Base-by-base conservation (phyloP, 2,888 invertebrate genomes). In the Leuctra nigra region DNA sequence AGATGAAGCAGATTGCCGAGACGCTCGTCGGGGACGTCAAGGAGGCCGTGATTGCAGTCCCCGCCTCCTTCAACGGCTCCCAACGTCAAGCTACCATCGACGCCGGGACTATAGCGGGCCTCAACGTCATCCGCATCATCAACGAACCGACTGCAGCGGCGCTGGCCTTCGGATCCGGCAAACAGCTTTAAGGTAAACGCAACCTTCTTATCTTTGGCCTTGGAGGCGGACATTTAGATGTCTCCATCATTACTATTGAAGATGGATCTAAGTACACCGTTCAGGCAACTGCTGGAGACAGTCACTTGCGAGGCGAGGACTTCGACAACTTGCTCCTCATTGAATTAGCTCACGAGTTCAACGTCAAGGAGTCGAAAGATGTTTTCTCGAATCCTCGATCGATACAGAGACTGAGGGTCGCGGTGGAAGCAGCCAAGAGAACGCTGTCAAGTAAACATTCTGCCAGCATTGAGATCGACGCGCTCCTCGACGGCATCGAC, bases 241-340 rank as follows among this genome's bases (percentile, higher is more conserved):
- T 95, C 25, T 95, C 94, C 58, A 89, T 96, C 67, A 76, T 96
- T 66, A 92, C 92, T 63, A 96, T 96, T 68, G 95, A 94, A 73
- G 94, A 95, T 70, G 85, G 94, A 9, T 56, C 59, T 9, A 76
- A 79, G 62, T 96, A 96, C 71, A 94, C 96, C 70, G 95, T 94
- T 46, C 93, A 91, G 68, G 87, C 94, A 6, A 96, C 93, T n/a
- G 91, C 92, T 59, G 94, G 94, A 61, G 94, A 96, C 70, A 95
- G 94, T 55, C 95, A 93, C 69, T 80, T 93, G 74, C 93, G 93
- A 66, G 92, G 92, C 63, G 92, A 93, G 75, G 94, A 94, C 77
- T 91, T 91, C 68, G 94, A 95, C 72, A 91, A 91, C 73, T 80
- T 91, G 54, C 85, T 94, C 80, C 91, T 93, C 41, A 87, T 86